Base-by-base conservation (phyloP, 2,888 invertebrate species). In the Oxyteleia sp. region DNA sequence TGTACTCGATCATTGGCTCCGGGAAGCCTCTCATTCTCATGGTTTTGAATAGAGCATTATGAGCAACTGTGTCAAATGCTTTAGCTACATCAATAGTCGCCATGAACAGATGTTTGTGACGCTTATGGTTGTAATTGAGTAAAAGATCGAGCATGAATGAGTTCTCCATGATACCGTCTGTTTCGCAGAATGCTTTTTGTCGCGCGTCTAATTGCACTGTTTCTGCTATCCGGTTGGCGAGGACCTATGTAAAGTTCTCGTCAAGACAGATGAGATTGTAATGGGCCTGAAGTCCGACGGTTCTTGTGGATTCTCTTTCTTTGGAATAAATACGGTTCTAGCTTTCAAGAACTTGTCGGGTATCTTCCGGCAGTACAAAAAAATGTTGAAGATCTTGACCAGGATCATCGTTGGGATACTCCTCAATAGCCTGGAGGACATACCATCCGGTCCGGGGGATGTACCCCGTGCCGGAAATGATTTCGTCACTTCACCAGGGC, bases 51-150 rank as follows among this genome's bases (percentile, higher is more conserved):
- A 26, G 5, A 2, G 32, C 59, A 4, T 41, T 10, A 38, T 86
- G 83, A 0, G 82, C 59, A 4, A 88, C 87, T 0, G 82, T 41
- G 68, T 87, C 87, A 18, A 88, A 88, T 1, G 87, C 87, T 38
- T 87, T 88, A 0, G 80, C 45, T 15, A 88, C 55, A 64, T 88
- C 88, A 0, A 88, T 43, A 4, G 79, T 75, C 0, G 85, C 87
- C 11, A 86, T 23, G 20, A 23, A 55, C n/a, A 64, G 4, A 1
- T 15, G 32, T 18, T 18, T 18, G 11, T 18, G 10, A 0, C 16
- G 26, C 15, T 5, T 5, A 7, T 5, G 10, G 26, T 64, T 49
- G 5, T 43, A 38, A 4, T 41, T 10, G 15, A 76, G 13, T 5
- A 45, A n/a, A 13, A 23, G 7, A 35, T 76, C 68, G 3, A 68